These are phyloP conservation scores for Amazonetta brasiliensis DNA, from an alignment of 2,797 vertebrate species.

Conservation along the genomic window DNA sequence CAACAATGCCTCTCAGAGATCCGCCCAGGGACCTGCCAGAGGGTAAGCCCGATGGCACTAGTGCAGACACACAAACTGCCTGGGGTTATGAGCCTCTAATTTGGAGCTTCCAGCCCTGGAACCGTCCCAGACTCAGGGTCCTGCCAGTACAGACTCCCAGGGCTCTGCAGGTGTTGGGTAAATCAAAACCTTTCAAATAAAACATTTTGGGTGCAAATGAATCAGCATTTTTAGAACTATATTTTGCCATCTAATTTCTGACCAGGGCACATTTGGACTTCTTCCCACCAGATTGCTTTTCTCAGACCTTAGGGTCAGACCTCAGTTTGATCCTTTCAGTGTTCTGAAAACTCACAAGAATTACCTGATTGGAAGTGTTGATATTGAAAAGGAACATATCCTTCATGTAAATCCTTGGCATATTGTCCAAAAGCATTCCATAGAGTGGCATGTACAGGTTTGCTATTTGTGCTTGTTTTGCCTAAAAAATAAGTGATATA, in stretches of 20 bases:
- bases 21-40: background rate
- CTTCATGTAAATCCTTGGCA: conserved; percentile 97
- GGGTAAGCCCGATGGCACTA: background rate
- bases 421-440: conserved; percentile 97
- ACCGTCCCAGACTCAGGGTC: background rate
- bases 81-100: background rate
- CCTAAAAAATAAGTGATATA: conserved; percentile 75
- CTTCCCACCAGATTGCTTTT: background rate
- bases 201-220: background rate
- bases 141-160: background rate
- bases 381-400: conserved; percentile 93
- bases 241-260: background rate
- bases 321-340: background rate
- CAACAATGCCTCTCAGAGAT: background rate
- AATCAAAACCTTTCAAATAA: background rate
- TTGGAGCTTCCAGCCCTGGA: background rate
- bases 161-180: background rate
- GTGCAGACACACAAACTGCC: rapidly evolving
- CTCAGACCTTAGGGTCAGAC: background rate
- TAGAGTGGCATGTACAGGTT: conserved; percentile 96
- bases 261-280: background rate
- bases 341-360: background rate
- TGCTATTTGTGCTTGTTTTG: conserved; percentile 94
- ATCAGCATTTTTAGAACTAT: background rate
- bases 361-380: conserved; percentile 93